Evolutionary conservation across 2,888 invertebrate species (phyloP).

Genomic region (Hydroisotoma schaefferi): DNA sequence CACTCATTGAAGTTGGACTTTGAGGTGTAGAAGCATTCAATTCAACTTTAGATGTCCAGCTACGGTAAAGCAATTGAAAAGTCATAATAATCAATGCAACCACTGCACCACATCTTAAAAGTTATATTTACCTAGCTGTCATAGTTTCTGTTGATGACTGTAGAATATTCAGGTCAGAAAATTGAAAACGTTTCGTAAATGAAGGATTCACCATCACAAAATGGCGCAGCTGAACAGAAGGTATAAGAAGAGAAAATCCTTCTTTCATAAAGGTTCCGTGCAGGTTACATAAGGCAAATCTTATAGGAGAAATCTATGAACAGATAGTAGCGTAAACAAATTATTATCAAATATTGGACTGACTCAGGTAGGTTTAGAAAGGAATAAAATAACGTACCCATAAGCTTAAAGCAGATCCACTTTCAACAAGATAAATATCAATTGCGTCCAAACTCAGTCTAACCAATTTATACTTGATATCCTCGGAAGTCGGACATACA

Average conservation of each 20-base stretch:
- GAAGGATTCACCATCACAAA: constrained; percentile 56
- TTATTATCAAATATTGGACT: too few species aligned
- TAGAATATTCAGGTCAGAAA: constrained; percentile 46
- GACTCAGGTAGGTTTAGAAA: too few species aligned
- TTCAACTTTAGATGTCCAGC: constrained; percentile 46
- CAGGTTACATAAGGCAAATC: constrained; percentile 88
- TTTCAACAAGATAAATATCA: constrained; percentile 86
- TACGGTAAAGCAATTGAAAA: neutral
- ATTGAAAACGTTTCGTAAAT: constrained; percentile 47
- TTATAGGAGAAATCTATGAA: constrained; percentile 71
- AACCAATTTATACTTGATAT: constrained; percentile 91
- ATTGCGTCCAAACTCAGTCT: constrained; percentile 82
- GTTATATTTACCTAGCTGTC: constrained; percentile 38
- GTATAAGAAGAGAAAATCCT: constrained; percentile 80
- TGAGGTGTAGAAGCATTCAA: constrained; percentile 40
- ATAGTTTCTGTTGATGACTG: constrained; percentile 48
- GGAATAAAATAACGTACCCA: constrained; percentile 59
- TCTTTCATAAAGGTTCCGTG: constrained; percentile 87
- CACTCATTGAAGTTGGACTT: constrained; percentile 49
- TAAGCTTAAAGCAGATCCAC: constrained; percentile 78
- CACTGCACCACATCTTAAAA: neutral
- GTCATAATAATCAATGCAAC: neutral
- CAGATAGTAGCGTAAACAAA: constrained; percentile 7
- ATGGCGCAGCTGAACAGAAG: constrained; percentile 66
- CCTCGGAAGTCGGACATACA: constrained; percentile 74